A percentile compares a stretch with the other conserved stretches of the same genome.
These are phyloP conservation scores for Anas platyrhynchos DNA, from an alignment of 2,113 vertebrate species.

Conservation along the genomic window DNA sequence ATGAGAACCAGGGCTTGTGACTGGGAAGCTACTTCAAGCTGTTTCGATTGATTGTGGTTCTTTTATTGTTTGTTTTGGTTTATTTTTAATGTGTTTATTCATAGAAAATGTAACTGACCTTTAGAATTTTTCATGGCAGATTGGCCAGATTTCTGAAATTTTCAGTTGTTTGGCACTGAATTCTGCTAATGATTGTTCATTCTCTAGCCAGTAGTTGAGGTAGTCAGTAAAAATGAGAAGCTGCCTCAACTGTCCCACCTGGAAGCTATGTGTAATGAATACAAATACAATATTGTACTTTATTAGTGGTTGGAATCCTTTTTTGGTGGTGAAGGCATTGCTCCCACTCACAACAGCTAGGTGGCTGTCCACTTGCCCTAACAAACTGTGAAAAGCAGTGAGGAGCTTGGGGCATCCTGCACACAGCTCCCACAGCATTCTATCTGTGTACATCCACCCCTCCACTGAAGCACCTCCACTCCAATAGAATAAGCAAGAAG, in stretches of 20 bases:
- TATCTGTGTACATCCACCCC: neutral
- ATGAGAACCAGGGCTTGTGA: too few relatives aligned
- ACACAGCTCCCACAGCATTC: neutral
- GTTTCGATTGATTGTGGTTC: too few relatives aligned
- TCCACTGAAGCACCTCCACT: neutral
- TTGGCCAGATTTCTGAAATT: neutral
- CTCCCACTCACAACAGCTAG: neutral
- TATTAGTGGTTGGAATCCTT: neutral
- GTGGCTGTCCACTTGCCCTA: neutral
- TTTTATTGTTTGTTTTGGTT: neutral
- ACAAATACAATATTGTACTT: neutral
- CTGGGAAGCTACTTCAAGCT: too few relatives aligned
- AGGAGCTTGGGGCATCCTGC: neutral
- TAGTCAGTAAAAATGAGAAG: neutral
- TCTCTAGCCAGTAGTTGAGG: neutral
- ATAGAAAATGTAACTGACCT: neutral
- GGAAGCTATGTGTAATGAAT: neutral
- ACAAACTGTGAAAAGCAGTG: neutral
- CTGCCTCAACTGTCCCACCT: neutral
- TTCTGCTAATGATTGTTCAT: fast-evolving
- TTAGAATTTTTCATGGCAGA: neutral
- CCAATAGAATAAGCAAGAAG: neutral
- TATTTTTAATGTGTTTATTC: neutral
- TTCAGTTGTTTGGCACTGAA: neutral
- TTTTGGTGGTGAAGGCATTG: neutral